These are phyloP conservation scores for Nephila pilipes DNA, from an alignment of 1,140 invertebrate genomes.

Conservation along the genomic window DNA sequence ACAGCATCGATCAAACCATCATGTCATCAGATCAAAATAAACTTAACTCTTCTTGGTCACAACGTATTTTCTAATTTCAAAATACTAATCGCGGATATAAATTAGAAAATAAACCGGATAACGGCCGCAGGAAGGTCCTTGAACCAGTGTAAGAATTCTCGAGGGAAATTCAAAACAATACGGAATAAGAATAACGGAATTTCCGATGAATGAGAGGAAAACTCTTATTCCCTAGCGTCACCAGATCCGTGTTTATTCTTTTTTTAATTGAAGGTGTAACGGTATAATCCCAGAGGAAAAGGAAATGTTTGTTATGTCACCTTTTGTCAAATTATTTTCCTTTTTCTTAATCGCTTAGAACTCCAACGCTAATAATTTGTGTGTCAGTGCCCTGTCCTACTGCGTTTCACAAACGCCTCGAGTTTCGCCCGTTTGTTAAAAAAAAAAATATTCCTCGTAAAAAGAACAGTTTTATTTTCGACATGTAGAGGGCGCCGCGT, in stretches of 20 bases:
- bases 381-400: slow-evolving; percentile 25
- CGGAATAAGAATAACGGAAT: neutral
- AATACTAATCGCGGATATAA: too few species aligned
- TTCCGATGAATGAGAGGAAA: neutral
- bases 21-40: too few species aligned
- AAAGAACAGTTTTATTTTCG: neutral
- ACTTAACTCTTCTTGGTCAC: too few species aligned
- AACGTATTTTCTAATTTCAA: too few species aligned
- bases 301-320: neutral
- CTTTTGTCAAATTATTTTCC: neutral
- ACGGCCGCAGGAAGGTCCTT: neutral
- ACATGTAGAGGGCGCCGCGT: slow-evolving; percentile 18
- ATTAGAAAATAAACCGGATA: too few species aligned
- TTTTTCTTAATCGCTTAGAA: neutral
- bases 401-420: neutral
- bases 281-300: neutral
- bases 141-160: neutral
- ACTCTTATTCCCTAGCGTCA: neutral
- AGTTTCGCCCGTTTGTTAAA: neutral
- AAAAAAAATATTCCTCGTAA: neutral
- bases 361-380: neutral
- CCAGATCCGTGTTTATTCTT: slow-evolving; percentile 23
- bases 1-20: too few species aligned
- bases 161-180: neutral
- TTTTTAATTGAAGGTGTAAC: slow-evolving; percentile 28